phyloP scores from a whole-genome alignment of 2,113 vertebrate genomes.

The Callospermophilus lateralis region DNA sequence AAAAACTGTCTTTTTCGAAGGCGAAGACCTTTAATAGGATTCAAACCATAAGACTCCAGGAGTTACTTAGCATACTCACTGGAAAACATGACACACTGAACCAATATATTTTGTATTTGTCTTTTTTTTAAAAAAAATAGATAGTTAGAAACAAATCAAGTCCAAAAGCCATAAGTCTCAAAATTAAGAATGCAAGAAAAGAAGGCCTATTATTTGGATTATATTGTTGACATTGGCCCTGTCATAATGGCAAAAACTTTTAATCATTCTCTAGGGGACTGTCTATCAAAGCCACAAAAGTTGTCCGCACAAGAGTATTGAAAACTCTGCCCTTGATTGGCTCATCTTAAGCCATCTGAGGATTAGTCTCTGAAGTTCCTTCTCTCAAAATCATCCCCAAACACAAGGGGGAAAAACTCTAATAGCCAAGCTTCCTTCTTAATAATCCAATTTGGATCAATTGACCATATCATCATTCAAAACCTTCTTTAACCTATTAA shows the following conservation, averaged over 20 bases:
- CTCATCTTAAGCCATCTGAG: background rate
- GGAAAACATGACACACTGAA: background rate
- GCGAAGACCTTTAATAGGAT: background rate
- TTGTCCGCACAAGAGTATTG: background rate
- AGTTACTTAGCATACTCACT: background rate
- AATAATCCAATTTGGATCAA: slow-evolving; percentile 74
- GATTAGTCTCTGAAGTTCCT: background rate
- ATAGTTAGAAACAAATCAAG: slow-evolving; percentile 35
- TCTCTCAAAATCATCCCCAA: background rate
- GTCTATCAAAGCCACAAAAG: slow-evolving; percentile 53
- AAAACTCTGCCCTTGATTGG: background rate
- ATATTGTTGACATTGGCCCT: slow-evolving; percentile 24
- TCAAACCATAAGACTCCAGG: background rate
- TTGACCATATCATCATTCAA: slow-evolving; percentile 59
- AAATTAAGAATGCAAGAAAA: slow-evolving; percentile 38
- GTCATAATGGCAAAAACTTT: slow-evolving; percentile 48
- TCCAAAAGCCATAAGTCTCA: background rate
- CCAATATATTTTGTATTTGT: background rate
- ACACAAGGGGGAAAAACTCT: background rate
- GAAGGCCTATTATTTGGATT: background rate
- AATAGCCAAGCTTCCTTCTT: slow-evolving; percentile 39
- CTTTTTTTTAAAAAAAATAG: background rate
- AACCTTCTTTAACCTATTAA: slow-evolving; percentile 54
- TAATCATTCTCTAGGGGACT: background rate
- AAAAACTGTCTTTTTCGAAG: background rate